Evolutionary conservation across 1,140 invertebrate genomes (phyloP), one percentile per base, ranked within the genome.

Genomic region (Calosoma granatense): DNA sequence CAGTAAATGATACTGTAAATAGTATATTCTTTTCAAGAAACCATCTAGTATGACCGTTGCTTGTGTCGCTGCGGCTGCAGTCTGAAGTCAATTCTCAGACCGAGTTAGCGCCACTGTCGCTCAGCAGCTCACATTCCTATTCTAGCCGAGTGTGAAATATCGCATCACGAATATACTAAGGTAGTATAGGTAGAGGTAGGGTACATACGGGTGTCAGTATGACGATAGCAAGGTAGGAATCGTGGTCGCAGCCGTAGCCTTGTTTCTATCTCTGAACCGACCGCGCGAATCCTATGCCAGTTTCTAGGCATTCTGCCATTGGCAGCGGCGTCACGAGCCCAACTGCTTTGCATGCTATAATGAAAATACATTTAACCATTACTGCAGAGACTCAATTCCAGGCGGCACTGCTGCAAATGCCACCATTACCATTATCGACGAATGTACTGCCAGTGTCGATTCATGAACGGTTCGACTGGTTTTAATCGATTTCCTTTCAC

Each of bases 341-440:
- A 17, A 17, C 41, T 47, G 41, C 41, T 47, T 47, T 47, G 41
- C 41, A 47, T 47, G 41, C 41, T 47, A 47, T 47, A 47, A 47
- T 47, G 41, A 47, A 47, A 47, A 47, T 47, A 47, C 41, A 47
- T 47, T 47, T 47, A 47, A 47, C 41, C 41, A 47, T 47, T 47
- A 47, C 41, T 47, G 41, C 41, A 17, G 41, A 17, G 41, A 47
- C 41, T 47, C 41, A 17, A 47, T 47, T 47, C 41, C 6, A 17
- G 6, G 6, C 41, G 41, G 17, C 6, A 47, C 17, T 4, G 41
- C 41, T 47, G 41, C 41, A 11, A 47, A 17, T 17, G 41, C 41
- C 41, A 47, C 41, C 41, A 17, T 12, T 17, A 47, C 41, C 41
- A 47, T 11, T 47, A 17, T 17, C 41, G 3, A 12, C 3, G 9